A percentile compares a stretch with the other conserved stretches of the same genome.
phyloP scores from a whole-genome alignment of 64 coral and sea anemone genomes.

The Actinia equina region DNA sequence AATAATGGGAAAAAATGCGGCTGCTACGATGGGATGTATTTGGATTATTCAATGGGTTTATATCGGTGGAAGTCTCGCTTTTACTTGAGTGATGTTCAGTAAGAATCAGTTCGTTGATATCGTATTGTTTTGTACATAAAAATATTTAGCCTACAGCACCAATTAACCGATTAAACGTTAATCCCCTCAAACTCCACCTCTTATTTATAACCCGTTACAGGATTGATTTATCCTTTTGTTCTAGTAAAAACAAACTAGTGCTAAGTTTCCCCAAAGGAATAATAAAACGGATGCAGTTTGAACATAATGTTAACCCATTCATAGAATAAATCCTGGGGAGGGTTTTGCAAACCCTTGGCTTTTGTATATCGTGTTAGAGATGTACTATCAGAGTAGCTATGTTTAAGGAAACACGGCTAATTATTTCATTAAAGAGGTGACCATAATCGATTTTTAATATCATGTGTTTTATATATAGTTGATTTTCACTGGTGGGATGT shows the following conservation, averaged over 20 bases:
- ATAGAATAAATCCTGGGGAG: not conserved
- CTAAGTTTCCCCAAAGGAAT: not conserved
- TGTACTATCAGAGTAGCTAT: not conserved
- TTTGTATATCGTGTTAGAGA: not conserved
- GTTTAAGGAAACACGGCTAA: not conserved
- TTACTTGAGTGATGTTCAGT: not conserved
- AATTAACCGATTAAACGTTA: no score
- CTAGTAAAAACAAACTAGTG: not conserved
- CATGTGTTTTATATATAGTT: not conserved
- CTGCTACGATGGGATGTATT: not conserved
- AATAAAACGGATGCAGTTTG: not conserved
- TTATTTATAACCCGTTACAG: not conserved
- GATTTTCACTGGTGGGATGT: no score
- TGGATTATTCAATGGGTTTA: not conserved
- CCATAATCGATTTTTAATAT: not conserved
- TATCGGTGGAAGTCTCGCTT: not conserved
- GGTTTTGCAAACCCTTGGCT: not conserved
- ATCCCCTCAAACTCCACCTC: no score
- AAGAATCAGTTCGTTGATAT: not conserved
- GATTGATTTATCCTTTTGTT: not conserved
- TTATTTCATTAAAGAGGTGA: constrained; percentile 3
- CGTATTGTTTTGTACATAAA: not conserved
- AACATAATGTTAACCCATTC: not conserved
- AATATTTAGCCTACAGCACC: not conserved
- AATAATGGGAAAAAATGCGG: not conserved